Base-by-base conservation (phyloP, 2,113 vertebrate genomes). In the Leiothrix lutea region DNA sequence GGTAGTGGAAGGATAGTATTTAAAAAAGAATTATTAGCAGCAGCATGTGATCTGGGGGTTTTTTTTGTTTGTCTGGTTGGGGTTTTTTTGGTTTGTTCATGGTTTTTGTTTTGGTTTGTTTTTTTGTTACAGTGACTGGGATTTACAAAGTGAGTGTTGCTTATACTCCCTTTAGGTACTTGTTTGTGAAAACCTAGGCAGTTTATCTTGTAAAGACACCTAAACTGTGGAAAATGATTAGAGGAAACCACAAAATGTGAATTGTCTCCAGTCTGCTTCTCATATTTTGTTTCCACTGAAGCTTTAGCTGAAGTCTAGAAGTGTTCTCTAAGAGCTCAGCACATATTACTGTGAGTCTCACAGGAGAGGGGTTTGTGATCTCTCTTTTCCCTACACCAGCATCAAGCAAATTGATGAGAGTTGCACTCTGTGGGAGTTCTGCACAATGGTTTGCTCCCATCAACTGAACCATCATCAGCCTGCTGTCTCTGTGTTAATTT, bases 401-500 rank as follows among this genome's bases (percentile, higher is more conserved):
- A 61, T 25, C 58, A 78, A 60, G 74, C 57, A 89, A 50, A 50
- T 3, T 69, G 91, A 47, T 18, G 44, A 51, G 67, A 42, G 61
- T 4, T 81, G 60, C 28, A 60, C 53, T 80, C 57, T 36, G 40
- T 22, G 60, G 86, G 86, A 91, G 74, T 58, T 62, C 66, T 75
- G 67, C 67, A 87, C 44, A 61, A 86, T 3, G 16, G 62, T 92
- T 74, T 88, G 72, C 66, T 73, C 66, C 67, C 57, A 36, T 31
- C 91, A 74, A 12, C 64, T 47, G 62, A 95, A 64, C 82, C 65
- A 69, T 45, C 60, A 38, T 22, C 77, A 88, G 74, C 54, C 74
- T 91, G 40, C 88, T 82, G 35, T 45, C 64, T 67, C 51, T 13
- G 24, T 70, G 70, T 91, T 92, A 75, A 88, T 95, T 86, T 93